Conservation (phyloP, 2,888 invertebrate genomes). For the Meloe dianella region DNA sequence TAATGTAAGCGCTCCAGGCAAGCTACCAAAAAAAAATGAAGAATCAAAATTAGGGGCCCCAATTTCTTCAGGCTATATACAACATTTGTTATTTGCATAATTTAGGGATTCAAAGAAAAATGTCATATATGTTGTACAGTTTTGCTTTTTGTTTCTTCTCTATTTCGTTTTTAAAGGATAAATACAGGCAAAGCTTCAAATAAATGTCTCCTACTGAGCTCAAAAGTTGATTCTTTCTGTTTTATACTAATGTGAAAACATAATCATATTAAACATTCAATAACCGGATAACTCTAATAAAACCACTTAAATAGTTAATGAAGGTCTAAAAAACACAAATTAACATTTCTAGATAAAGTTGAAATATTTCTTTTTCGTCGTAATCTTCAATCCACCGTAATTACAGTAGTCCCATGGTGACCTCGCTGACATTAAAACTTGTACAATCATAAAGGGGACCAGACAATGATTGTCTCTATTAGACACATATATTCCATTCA, state of each 20-base stretch:
- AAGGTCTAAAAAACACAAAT: background rate
- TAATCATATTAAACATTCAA: background rate
- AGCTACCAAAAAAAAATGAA: conserved; percentile 42
- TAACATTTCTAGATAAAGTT: background rate
- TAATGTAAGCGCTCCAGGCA: conserved; percentile 37
- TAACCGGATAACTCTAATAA: background rate
- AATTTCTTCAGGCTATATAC: conserved; percentile 36
- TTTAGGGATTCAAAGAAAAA: conserved; percentile 45
- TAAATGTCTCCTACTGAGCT: background rate
- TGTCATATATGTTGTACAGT: conserved; percentile 35
- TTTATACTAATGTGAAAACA: background rate
- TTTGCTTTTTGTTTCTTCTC: background rate
- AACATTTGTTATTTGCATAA: conserved; percentile 47
- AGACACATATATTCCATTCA: no score
- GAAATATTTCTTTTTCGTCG: background rate
- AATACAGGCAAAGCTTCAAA: background rate
- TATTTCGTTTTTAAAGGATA: background rate
- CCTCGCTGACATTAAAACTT: no score
- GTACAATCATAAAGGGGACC: no score
- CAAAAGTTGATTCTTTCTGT: conserved; percentile 15
- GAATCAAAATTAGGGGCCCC: conserved; percentile 47
- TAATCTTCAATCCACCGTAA: background rate
- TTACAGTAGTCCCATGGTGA: background rate
- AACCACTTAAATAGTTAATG: background rate
- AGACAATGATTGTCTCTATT: no score